Evolutionary conservation across 2,888 invertebrate species (phyloP), one percentile per base, ranked within the genome.

Genomic region (Parapristionchus giblindavisi): DNA sequence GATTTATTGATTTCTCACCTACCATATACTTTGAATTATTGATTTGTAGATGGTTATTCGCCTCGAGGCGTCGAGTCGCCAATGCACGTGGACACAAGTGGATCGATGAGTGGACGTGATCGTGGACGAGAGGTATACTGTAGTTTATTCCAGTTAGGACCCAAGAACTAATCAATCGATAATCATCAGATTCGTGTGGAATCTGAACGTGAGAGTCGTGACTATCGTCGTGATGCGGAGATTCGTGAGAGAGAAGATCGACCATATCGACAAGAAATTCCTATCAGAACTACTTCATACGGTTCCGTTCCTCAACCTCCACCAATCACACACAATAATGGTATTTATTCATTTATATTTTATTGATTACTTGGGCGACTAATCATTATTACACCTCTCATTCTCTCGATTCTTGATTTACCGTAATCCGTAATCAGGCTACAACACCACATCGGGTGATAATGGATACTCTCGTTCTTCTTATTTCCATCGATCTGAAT

Each of bases 71-170:
- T 75, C 32, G 78, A 77, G 58, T 82, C 81, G 27, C 82, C 82
- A 17, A 81, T 82, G 32, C 82, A 81, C 51, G 78, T 82, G 1
- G 79, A 82, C 51, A 82, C 82, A 5, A 78, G 80, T 52, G 80
- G 80, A 27, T 79, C 79, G 56, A 73, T 75, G 48, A 76, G 80
- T 34, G 77, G 76, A 17, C 68, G 77, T 6, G 77, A 77, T 21
- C 32, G 52, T 17, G 68, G 34, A n/a, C 51, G 68, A 36, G 68
- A 68, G 68, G 52, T 68, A n/a, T n/a, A 65, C 63, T 3, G 63
- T 65, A 65, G 0, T 5, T 24, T 29, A 2, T 21, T 24, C n/a
- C n/a, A n/a, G n/a, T n/a, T n/a, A n/a, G n/a, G n/a, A n/a, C n/a
- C n/a, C n/a, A n/a, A n/a, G n/a, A n/a, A n/a, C 36, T 21, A 29